Base-by-base conservation (phyloP, 2,888 invertebrate genomes). In the Nomada lathburiana region DNA sequence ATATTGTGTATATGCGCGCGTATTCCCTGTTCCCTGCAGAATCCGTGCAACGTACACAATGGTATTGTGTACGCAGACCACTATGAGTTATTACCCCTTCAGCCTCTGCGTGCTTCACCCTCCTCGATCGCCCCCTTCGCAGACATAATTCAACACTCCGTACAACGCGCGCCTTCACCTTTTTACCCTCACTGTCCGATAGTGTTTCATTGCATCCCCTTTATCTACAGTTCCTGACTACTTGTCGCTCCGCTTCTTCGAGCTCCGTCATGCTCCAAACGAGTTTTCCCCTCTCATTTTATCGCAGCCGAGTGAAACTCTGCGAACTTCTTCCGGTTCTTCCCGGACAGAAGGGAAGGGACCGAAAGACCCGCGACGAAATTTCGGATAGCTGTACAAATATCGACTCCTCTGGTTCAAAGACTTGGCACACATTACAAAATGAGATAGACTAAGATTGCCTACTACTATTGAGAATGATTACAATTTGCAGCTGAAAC, bases 71-170 rank as follows among this genome's bases (percentile, higher is more conserved):
- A 88, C 89, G 90, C 47, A 16, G 89, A 89, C 90, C 90, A 85
- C 87, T 88, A 91, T 93, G 92, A 93, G 91, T 93, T 93, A 93
- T 93, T 92, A 91, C 91, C 90, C 90, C 89, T 90, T 89, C 88
- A 89, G 90, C 91, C 89, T 89, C 88, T 87, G 65, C 20, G 87
- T 86, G 89, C 85, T 79, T 86, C 83, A 69, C 83, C 85, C 86
- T 82, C 86, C 86, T 84, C 82, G 74, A 76, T 85, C 83, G 68
- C 83, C 71, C 80, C 76, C 80, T 72, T 82, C 69, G 85, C 89
- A 86, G 87, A 92, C 89, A 93, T 92, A 93, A 93, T 93, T 93
- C 92, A 93, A 90, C 92, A 89, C 89, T 91, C 91, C 83, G 87
- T 91, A 89, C 88, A 89, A 84, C 84, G 86, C 55, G 52, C 65